Evolutionary conservation across 53 echinoderm and acorn worm genomes (phyloP), one percentile per base, ranked within the genome.

Genomic region (Pentamera pediparva): DNA sequence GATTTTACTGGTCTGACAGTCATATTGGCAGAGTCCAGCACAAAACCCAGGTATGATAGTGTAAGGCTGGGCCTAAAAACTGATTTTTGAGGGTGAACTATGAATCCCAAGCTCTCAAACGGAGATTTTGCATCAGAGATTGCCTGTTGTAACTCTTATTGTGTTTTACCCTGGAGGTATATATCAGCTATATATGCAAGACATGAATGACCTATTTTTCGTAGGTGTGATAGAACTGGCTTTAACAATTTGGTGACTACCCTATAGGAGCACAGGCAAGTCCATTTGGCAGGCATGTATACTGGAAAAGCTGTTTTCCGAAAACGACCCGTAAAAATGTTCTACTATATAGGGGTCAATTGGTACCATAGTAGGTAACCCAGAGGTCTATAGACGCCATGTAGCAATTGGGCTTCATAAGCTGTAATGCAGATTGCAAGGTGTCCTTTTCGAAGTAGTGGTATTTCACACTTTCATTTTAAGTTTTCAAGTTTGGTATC

Each of bases 161-260:
- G n/a, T 18, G 24, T 20, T 17, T 17, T 4, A 18, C 41, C 71
- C 13, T 40, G 12, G 1, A 43, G 10, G 26, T 4, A 27, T 6
- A 49, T 1, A 6, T 70, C 71, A 47, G 45, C 71, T 0, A 70
- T 70, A 22, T 50, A 70, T 17, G 22, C 8, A 26, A 47, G 1
- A 32, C 47, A 43, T 2, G 24, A 8, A 30, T 50, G 7, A 4
- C 47, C 71, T 22, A 0, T 20, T 25, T 70, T 5, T n/a, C 47
- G 41, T 28, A 50, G 49, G 6, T 41, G 25, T 4, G 71, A 20
- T 8, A 50, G n/a, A n/a, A n/a, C n/a, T n/a, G n/a, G n/a, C n/a
- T n/a, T n/a, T n/a, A n/a, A n/a, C n/a, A n/a, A n/a, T 30, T 83
- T 83, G 35, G 76, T 83, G 39, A 83, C 76, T 38, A 83, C 52